Evolutionary conservation across 2,888 invertebrate genomes (phyloP).

Genomic region (Ecliptopera silaceata): DNA sequence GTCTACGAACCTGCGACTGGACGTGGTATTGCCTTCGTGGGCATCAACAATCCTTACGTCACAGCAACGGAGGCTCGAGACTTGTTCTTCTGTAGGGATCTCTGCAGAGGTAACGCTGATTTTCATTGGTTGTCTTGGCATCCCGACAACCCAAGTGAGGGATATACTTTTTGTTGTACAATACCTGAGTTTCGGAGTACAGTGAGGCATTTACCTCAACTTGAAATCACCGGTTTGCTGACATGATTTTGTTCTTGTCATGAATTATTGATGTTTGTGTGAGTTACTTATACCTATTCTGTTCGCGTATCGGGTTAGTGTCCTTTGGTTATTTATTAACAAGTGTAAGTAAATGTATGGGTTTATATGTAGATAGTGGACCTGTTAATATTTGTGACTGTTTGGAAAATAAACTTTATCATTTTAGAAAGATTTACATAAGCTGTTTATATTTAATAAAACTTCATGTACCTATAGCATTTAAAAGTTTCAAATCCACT

Average conservation of each 20-base stretch:
- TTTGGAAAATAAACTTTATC: conserved; percentile 6
- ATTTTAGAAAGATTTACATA: background rate
- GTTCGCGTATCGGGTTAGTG: conserved; percentile 29
- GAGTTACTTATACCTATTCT: conserved; percentile 15
- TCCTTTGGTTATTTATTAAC: conserved; percentile 30
- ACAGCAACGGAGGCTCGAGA: conserved; percentile 49
- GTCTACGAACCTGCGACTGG: conserved; percentile 77
- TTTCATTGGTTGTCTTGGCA: conserved; percentile 84
- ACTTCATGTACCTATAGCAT: too few relatives aligned
- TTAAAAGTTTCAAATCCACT: too few relatives aligned
- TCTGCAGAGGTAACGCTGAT: conserved; percentile 70
- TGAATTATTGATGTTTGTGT: conserved; percentile 1
- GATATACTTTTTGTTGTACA: conserved; percentile 84
- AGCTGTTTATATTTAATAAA: too few relatives aligned
- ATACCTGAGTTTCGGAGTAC: conserved; percentile 77
- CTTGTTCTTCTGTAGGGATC: conserved; percentile 75
- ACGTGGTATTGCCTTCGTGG: conserved; percentile 82
- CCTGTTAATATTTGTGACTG: conserved; percentile 14
- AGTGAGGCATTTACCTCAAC: conserved; percentile 77
- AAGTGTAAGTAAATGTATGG: conserved; percentile 15
- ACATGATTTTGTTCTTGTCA: conserved; percentile 39
- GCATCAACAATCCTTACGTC: conserved; percentile 85
- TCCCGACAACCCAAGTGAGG: conserved; percentile 70
- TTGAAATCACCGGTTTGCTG: conserved; percentile 70
- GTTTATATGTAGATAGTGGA: conserved; percentile 21